Base-by-base conservation (phyloP, 2,113 vertebrate species). In the Oryzias curvinotus region DNA sequence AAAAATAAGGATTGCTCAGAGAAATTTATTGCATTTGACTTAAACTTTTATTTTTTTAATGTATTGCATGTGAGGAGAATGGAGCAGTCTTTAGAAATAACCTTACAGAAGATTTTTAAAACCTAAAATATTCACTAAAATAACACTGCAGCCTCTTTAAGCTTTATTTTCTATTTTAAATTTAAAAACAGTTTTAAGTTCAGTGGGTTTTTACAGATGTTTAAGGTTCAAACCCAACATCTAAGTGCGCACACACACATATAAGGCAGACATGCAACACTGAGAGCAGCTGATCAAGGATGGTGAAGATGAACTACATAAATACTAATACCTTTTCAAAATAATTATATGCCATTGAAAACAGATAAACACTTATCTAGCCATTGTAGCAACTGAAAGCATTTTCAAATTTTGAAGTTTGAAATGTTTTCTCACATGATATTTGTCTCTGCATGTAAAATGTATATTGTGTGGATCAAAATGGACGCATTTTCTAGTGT, bases 281-380 rank as follows among this genome's bases (percentile, higher is more conserved):
- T 66, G 61, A 78, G 49, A 81, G 79, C 72, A 69, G 56, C 73
- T 78, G 73, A 79, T 85, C 73, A 83, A 78, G 81, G 57, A 45
- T 19, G 51, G 68, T 68, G 83, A 75, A 65, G 69, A 77, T 54
- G 52, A 80, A 80, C 84, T 46, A 44, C 61, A 65, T 30, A 44
- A 77, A 85, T 89, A 62, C 81, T n/a, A n/a, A n/a, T n/a, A n/a
- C 59, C 61, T 41, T 45, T 83, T 78, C 75, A 73, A 77, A 71
- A 79, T 69, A 75, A 71, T 80, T 73, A 71, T 57, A 71, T 65
- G 80, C 82, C 63, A 75, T 49, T 69, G 23, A 12, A 66, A 52
- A 48, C 25, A 78, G 65, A 74, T 81, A 69, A 72, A 76, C 57
- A 57, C 72, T 78, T 61, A 56, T 73, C 50, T 73, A 51, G 23